Evolutionary conservation across 2,888 invertebrate genomes (phyloP), one percentile per base, ranked within the genome.

Genomic region (Nezara viridula): DNA sequence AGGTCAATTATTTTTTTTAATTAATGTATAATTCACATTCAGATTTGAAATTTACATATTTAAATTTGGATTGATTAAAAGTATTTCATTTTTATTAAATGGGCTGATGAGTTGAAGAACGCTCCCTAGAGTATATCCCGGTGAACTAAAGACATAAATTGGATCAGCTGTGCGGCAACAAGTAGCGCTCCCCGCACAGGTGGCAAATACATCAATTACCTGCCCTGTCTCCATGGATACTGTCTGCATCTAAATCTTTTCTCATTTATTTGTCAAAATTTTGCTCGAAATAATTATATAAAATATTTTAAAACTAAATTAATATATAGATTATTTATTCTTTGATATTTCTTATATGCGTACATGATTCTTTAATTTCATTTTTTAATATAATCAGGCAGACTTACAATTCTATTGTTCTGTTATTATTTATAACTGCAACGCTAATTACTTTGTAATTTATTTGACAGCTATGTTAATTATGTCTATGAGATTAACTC

Each of bases 151-250:
- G 81, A 81, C 81, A 81, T 81, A 81, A 81, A 81, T 81, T 81
- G 81, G n/a, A 81, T 2, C 86, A 86, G 50, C 50, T 37, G 50
- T 19, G 9, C 86, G n/a, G 60, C 88, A 89, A 89, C 89, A 87
- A 89, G 90, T 89, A 88, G 91, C 89, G 47, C 81, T 73, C 32
- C 87, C 66, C 52, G 86, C 88, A 90, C 90, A 90, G 90, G 90
- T 90, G 90, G 90, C 90, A 90, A 90, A 90, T 90, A 89, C 90
- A 90, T 90, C 90, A 90, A 90, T 90, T 90, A 87, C 86, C 52
- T 44, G 47, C 4, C 32, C 66, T 73, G 66, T 73, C 66, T 73
- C 66, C 66, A 73, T 73, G 37, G 66, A 73, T 73, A 73, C 66
- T 9, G 32, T 9, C 66, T 37, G 66, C 32, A 73, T 73, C 66